Base-by-base conservation (phyloP, 2,797 vertebrate genomes). In the Sylvilagus floridanus region DNA sequence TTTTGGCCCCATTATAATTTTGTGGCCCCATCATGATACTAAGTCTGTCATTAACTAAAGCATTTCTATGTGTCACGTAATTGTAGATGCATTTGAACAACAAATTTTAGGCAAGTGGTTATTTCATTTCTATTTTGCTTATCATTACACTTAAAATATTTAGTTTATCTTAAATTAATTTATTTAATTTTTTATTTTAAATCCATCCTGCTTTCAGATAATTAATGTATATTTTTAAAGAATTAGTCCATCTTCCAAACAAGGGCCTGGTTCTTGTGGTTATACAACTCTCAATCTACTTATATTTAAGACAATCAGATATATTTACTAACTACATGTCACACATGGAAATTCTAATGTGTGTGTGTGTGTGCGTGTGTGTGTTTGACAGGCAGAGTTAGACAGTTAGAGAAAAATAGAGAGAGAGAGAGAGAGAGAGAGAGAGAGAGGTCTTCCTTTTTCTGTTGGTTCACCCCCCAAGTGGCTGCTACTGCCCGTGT, bases 71-170 rank as follows among this genome's bases (percentile, higher is more conserved):
- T 47, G 42, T 47, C 42, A 47, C 42, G 8, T 47, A 47, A 47
- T 47, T 47, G 52, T 30, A 72, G 17, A 91, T 50, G 12, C 5
- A 65, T 30, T 37, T 75, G 3, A 91, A 3, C 7, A 78, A 68
- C 54, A 63, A 35, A 37, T 54, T 79, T 84, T 24, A 84, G 84
- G 16, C 28, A 88, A 88, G 4, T 63, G 28, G 28, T 5, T 69
- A 1, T 4, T 72, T 78, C 26, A 47, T 47, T 47, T 42, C 21
- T 52, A 65, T 3, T 72, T 91, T 66, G 12, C 57, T 91, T 54
- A 13, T 28, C 42, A 71, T 71, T 77, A 26, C 2, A 35, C 73
- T 86, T 83, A 26, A 89, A 90, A 92, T 85, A 76, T 57, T 89
- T 86, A 42, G 50, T 65, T 82, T 73, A 63, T 42, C 62, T 89